phyloP scores from a whole-genome alignment of 1,140 invertebrate species.

The Drosophila ercepeae region DNA sequence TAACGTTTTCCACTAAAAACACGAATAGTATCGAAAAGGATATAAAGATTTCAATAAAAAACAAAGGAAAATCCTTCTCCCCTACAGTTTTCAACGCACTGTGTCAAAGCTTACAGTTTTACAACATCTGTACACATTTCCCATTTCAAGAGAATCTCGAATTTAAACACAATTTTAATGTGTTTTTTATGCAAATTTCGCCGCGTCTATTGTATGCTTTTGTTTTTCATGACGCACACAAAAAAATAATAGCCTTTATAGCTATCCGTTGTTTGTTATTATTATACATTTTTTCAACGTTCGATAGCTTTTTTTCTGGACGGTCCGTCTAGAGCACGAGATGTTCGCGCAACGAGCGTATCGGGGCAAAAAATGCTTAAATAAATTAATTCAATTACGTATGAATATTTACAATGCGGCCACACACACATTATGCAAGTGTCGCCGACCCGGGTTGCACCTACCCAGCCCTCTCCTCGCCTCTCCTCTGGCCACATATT shows the following conservation, averaged over 20 bases:
- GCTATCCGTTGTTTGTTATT: slow-evolving; percentile 24
- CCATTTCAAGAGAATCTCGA: slow-evolving; percentile 13
- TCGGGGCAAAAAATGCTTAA: slow-evolving; percentile 47
- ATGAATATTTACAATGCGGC: slow-evolving; percentile 71
- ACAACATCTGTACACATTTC: background rate
- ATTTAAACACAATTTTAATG: slow-evolving; percentile 60
- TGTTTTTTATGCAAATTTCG: slow-evolving; percentile 64
- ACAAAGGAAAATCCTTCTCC: background rate
- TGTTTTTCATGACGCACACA: slow-evolving; percentile 40
- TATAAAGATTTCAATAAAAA: background rate
- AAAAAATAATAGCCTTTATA: slow-evolving; percentile 19
- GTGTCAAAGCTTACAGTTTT: slow-evolving; percentile 28
- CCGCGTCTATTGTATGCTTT: slow-evolving; percentile 45
- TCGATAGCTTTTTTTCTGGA: slow-evolving; percentile 14
- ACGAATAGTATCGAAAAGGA: no score
- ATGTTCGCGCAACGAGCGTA: slow-evolving; percentile 35
- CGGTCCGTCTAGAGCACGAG: slow-evolving; percentile 23
- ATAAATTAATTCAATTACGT: slow-evolving; percentile 80
- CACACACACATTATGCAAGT: slow-evolving; percentile 74
- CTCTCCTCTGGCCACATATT: slow-evolving; percentile 10
- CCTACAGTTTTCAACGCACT: background rate
- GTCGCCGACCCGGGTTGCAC: slow-evolving; percentile 37
- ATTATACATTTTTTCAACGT: slow-evolving; percentile 17
- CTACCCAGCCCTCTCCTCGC: no score
- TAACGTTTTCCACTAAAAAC: no score